Evolutionary conservation across 2,888 invertebrate genomes (phyloP).

Genomic region (Mimas tiliae): DNA sequence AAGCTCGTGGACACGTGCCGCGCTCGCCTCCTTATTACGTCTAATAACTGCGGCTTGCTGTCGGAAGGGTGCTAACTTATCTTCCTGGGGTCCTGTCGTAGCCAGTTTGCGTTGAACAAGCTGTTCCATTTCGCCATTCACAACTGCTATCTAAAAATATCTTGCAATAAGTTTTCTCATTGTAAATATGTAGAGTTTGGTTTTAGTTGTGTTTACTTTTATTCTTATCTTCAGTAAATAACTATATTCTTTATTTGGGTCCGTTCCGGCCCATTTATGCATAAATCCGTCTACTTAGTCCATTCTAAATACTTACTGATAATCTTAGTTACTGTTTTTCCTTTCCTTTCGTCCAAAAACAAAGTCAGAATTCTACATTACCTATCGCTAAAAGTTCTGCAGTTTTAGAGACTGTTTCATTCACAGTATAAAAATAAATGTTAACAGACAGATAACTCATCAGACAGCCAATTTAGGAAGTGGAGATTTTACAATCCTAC

Average conservation of each 20-base stretch:
- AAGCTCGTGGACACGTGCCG: conserved; percentile 88
- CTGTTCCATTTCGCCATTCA: conserved; percentile 87
- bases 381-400: background rate
- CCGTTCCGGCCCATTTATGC: background rate
- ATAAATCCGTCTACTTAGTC: background rate
- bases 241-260: background rate
- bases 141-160: conserved; percentile 70
- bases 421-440: no score
- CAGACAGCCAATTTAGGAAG: no score
- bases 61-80: conserved; percentile 92
- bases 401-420: background rate
- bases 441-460: no score
- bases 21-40: conserved; percentile 91
- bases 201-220: background rate
- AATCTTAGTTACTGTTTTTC: background rate
- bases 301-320: background rate
- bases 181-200: no score
- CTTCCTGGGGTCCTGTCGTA: conserved; percentile 86
- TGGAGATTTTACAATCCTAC: no score
- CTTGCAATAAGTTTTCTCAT: no score
- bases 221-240: background rate
- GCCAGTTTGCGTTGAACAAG: conserved; percentile 89
- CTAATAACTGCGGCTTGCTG: conserved; percentile 93
- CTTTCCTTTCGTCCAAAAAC: conserved; percentile 1
- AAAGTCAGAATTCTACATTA: background rate